Evolutionary conservation across 2,888 invertebrate genomes (phyloP).

Genomic region (Drosophila buzzatii): DNA sequence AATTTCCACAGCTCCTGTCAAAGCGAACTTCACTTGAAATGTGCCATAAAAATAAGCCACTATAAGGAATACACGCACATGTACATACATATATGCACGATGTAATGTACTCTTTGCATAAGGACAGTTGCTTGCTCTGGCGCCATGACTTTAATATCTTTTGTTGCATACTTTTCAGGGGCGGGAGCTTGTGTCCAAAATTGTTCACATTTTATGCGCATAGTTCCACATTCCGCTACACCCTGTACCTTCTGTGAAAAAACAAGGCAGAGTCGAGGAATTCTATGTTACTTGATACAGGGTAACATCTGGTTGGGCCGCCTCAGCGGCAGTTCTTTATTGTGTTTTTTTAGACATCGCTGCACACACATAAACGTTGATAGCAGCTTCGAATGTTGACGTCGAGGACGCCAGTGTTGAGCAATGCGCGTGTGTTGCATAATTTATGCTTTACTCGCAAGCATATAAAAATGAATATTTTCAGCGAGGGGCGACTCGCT

Average conservation of each 20-base stretch:
- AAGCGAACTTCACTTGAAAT: conserved; percentile 54
- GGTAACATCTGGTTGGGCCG: not conserved
- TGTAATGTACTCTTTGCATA: conserved; percentile 6
- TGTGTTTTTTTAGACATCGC: conserved; percentile 30
- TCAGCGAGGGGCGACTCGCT: conserved; percentile 32
- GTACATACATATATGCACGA: conserved; percentile 8
- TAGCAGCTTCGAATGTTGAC: conserved; percentile 41
- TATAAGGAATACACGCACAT: conserved; percentile 29
- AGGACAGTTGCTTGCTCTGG: conserved; percentile 20
- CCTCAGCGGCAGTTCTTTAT: not conserved
- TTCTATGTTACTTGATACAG: not conserved
- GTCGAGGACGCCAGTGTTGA: conserved; percentile 57
- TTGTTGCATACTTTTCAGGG: conserved; percentile 48
- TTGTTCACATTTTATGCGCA: conserved; percentile 33
- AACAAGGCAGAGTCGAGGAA: too few relatives aligned
- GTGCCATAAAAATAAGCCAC: conserved; percentile 51
- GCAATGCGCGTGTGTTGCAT: conserved; percentile 72
- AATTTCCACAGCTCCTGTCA: conserved; percentile 32
- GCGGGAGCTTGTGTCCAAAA: conserved; percentile 10
- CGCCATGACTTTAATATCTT: conserved; percentile 37
- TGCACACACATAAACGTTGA: conserved; percentile 71
- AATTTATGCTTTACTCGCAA: conserved; percentile 63
- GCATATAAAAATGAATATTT: conserved; percentile 47
- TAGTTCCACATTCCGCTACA: not conserved
- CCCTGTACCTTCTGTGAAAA: not conserved